A percentile compares a stretch with the other conserved stretches of the same genome.
Conservation (phyloP, 2,797 vertebrate species). For the Pygocentrus nattereri region DNA sequence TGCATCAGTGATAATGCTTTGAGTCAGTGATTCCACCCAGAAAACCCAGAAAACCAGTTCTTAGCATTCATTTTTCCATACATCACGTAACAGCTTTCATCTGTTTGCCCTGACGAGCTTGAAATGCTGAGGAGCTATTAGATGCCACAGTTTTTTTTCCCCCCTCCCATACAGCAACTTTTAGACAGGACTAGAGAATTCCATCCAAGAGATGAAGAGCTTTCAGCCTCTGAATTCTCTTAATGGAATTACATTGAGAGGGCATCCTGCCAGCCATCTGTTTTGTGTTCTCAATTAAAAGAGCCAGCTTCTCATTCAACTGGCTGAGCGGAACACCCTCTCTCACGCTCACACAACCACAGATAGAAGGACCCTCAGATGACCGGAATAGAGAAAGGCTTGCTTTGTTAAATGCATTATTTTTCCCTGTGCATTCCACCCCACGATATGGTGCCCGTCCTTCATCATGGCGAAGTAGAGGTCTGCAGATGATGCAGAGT, state of each 20-base stretch:
- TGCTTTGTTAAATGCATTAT: not conserved
- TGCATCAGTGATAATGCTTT: too few relatives aligned
- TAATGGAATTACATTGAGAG: constrained; percentile 55
- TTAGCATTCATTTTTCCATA: not conserved
- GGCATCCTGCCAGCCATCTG: constrained; percentile 56
- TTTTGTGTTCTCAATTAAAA: constrained; percentile 57
- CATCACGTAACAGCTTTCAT: too few relatives aligned
- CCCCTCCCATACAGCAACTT: not conserved
- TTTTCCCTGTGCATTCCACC: constrained; percentile 20
- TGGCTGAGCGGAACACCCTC: constrained; percentile 34
- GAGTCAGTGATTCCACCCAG: not conserved
- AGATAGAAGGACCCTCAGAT: constrained; percentile 22
- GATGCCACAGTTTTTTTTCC: not conserved
- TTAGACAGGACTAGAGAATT: constrained; percentile 12
- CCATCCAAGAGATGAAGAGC: constrained; percentile 32
- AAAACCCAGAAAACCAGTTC: not conserved
- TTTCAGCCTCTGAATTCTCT: constrained; percentile 45
- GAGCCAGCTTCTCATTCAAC: constrained; percentile 48
- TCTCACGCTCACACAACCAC: not conserved
- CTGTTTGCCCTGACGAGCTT: too few relatives aligned
- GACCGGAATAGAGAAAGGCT: constrained; percentile 23
- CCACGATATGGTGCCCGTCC: constrained; percentile 9
- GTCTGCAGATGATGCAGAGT: not conserved
- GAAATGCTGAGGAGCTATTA: not conserved
- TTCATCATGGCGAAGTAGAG: constrained; percentile 13